Base-by-base conservation (phyloP, 2,113 vertebrate genomes). In the Embiotoca jacksoni region DNA sequence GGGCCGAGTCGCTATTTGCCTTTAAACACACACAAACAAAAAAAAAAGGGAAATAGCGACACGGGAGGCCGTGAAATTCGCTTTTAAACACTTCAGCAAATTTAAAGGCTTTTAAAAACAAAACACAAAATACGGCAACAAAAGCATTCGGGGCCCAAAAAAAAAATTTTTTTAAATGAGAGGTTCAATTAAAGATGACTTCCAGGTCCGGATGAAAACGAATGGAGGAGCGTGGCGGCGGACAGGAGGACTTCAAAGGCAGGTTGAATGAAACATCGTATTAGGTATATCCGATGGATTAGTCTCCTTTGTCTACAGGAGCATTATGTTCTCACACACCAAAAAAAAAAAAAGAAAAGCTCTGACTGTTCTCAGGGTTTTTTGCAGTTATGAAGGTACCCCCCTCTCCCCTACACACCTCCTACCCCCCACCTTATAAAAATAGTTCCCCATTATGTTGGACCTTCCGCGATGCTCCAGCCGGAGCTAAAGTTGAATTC, bases 261-360 rank as follows among this genome's bases (percentile, higher is more conserved):
- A 74, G 31, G 16, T 72, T 79, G 56, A 86, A 14, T 79, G 75
- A 85, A 88, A 89, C 80, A 92, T 93, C 91, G 84, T 65, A 81
- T 93, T 92, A 92, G 83, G 76, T 72, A 80, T 68, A 86, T 84
- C 84, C 81, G 87, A 87, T 74, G 86, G 91, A 92, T 93, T 92
- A 91, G 78, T 67, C 76, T 56, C 72, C 62, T 87, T 88, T 89
- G 86, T 91, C 84, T 79, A 59, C 68, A 64, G 37, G 76, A 58
- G 75, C 74, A 30, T 84, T 87, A 70, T 66, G 75, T 78, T 81
- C 62, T 71, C 58, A 49, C 54, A 67, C 74, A 85, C 23, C 23
- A 23, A 23, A 23, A 23, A 23, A 23, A 23, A 23, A 23, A 23
- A 23, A 23, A 23, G 62, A 66, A 78, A n/a, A 30, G 2, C 8